Percentiles rank a stretch among this genome's conserved stretches.
Conservation (phyloP, 2,888 invertebrate genomes). For the Mythimna albipuncta region DNA sequence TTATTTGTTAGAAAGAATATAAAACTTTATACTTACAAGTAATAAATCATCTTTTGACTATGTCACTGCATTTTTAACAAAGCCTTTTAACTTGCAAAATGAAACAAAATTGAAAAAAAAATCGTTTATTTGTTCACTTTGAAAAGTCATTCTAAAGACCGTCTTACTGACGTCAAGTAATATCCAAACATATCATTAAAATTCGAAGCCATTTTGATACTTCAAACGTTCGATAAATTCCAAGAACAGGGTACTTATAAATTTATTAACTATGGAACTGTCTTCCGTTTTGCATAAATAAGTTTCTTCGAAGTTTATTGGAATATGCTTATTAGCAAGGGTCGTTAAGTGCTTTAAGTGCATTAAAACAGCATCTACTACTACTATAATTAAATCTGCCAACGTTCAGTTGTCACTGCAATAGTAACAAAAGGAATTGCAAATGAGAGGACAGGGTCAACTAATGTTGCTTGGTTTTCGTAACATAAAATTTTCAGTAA, state of each 20-base stretch:
- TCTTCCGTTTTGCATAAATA: slow-evolving; percentile 32
- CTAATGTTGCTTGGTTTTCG: too few species aligned
- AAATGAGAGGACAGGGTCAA: too few species aligned
- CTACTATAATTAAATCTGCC: background rate
- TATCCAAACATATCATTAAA: slow-evolving; percentile 25
- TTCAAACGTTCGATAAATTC: slow-evolving; percentile 28
- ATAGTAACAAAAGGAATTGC: too few species aligned
- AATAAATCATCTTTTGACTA: background rate
- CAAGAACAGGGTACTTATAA: slow-evolving; percentile 21
- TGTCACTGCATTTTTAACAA: background rate
- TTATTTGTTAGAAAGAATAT: background rate
- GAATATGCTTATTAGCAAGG: slow-evolving; percentile 3
- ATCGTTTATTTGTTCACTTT: background rate
- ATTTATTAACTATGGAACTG: slow-evolving; percentile 26
- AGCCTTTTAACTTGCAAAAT: background rate
- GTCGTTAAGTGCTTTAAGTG: background rate
- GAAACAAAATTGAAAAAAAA: background rate
- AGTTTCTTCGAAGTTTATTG: slow-evolving; percentile 31
- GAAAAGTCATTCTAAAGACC: background rate
- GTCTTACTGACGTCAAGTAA: background rate
- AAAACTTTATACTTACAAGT: background rate
- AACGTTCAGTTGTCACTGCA: background rate
- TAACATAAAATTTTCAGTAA: too few species aligned
- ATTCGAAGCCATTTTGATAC: slow-evolving; percentile 9
- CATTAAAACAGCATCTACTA: background rate